Percentiles rank a stretch among this genome's conserved stretches.
phyloP scores from a whole-genome alignment of 2,797 vertebrate species.

The Pygocentrus nattereri region DNA sequence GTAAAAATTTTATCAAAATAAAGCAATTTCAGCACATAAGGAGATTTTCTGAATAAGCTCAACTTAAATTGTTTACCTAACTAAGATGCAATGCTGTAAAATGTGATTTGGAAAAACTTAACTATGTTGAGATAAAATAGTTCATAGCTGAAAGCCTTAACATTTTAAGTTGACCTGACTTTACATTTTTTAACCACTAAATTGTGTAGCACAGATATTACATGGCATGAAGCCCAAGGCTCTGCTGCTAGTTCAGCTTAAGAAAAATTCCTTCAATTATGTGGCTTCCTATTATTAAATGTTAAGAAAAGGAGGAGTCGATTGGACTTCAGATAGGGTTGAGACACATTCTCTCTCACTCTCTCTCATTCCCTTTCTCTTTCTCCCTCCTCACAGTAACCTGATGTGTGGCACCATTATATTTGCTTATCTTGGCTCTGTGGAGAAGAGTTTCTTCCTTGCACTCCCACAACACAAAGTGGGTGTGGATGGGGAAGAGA shows the following conservation, averaged over 20 bases:
- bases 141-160: neutral
- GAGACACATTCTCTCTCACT: conserved; percentile 54
- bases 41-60: no score
- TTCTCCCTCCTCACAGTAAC: conserved; percentile 51
- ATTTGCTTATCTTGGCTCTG: conserved; percentile 62
- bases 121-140: neutral
- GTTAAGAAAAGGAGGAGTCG: conserved; percentile 54
- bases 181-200: neutral
- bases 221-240: conserved; percentile 7
- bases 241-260: conserved; percentile 28
- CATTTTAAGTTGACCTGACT: neutral
- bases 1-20: no score
- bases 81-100: neutral
- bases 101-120: no score
- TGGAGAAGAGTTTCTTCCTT: conserved; percentile 54
- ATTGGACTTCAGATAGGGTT: conserved; percentile 47
- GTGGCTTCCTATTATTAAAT: conserved; percentile 50
- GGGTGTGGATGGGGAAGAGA: conserved; percentile 56
- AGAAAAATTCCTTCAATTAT: conserved; percentile 42
- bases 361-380: conserved; percentile 38
- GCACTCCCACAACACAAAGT: conserved; percentile 53
- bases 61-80: no score
- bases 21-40: no score
- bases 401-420: conserved; percentile 64
- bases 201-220: conserved; percentile 4